Evolutionary conservation across 2,797 vertebrate genomes (phyloP), one percentile per base, ranked within the genome.

Genomic region (Capromys pilorides): DNA sequence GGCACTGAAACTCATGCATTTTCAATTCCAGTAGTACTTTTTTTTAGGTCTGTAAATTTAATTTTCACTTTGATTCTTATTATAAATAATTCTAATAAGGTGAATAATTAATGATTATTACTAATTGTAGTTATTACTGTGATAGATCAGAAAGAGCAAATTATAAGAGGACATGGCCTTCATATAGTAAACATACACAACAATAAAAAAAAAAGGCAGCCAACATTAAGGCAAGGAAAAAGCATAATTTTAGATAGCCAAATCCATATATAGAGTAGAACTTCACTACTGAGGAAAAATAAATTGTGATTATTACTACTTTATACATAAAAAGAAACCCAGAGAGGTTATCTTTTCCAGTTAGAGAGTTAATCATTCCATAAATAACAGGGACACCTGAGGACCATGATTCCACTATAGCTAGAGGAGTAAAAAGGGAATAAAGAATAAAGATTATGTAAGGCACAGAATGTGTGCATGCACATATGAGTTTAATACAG

Each of bases 1-100:
- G 51, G 28, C 51, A 81, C 14, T 28, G 36, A 77, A 92, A 81
- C 12, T 90, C 82, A 39, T 7, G 31, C 12, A 93, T 75, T 95
- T 94, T 87, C 95, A 87, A 24, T 92, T 94, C 69, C 13, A 85
- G 54, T 31, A 89, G 22, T 51, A 26, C 71, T 28, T 90, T 61
- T 85, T 51, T 61, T 85, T 51, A 61, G 69, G 62, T 88, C 22
- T 85, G 69, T n/a, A 87, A 77, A 79, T 62, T 87, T 78, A 83
- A 62, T 90, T 90, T 95, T 92, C 86, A 59, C 69, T 31, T 89
- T 95, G 33, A 93, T 91, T 82, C 11, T 90, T 12, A 8, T 59
- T 79, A 84, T 39, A 78, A 95, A 73, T n/a, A 94, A 81, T 93
- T 90, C 16, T 87, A 90, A 80, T 69, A 92, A 81, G 24, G 28